Base-by-base conservation (phyloP, 2,888 invertebrate species). In the Leptinotarsa tumamoca region DNA sequence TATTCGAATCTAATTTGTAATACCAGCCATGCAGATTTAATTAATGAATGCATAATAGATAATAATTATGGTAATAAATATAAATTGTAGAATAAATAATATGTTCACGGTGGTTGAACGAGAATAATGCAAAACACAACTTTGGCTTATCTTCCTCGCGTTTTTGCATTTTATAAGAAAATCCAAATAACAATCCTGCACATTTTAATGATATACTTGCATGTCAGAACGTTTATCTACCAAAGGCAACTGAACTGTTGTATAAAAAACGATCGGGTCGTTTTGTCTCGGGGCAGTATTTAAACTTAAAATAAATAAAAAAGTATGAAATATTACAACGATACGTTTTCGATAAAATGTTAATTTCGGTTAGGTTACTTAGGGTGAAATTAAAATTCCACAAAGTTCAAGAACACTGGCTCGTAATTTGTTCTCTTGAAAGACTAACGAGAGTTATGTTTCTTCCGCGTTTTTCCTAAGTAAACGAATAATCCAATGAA, bases 81-180 rank as follows among this genome's bases (percentile, higher is more conserved):
- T 23, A 54, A 74, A 66, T 68, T 43, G 13, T 67, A 71, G 54
- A 71, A 74, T 67, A 61, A 71, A 78, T 76, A 72, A 77, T 75
- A 71, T 78, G 79, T 82, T 82, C 80, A 80, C 80, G 81, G 80
- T 80, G n/a, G 73, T 73, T 81, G 81, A 76, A 74, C 76, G 76
- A 80, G 82, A 82, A 82, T 81, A 82, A 81, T 80, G 78, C 75
- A 78, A 79, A 78, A 79, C 80, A 79, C 78, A 80, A 77, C 72
- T 74, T 54, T 58, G 73, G 73, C 77, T 82, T 81, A 81, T 81
- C 82, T 80, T 58, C 68, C 58, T 61, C 67, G 71, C 79, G 78
- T 79, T 78, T 81, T 80, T 81, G 78, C 78, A 78, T 82, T 80
- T 78, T 78, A 79, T 79, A 80, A 81, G 68, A 80, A 80, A 80